Percentiles rank a stretch among this genome's conserved stretches.
phyloP scores from a whole-genome alignment of 2,113 vertebrate species.

The Orycteropus afer region DNA sequence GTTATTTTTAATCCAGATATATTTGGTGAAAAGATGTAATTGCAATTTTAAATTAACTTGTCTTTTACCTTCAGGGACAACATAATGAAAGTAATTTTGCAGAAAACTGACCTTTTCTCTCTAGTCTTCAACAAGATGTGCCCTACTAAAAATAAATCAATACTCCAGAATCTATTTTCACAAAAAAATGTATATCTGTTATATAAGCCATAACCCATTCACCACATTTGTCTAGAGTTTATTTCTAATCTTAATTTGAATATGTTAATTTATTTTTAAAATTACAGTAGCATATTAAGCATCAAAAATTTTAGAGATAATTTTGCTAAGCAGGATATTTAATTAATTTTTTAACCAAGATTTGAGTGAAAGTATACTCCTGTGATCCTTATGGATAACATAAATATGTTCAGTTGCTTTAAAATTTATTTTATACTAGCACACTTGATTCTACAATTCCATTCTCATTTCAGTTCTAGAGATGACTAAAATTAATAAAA shows the following conservation, averaged over 20 bases:
- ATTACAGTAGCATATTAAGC: conserved; percentile 64
- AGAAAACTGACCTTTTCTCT: conserved; percentile 81
- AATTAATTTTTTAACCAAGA: background rate
- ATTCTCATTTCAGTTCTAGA: background rate
- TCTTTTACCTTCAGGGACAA: conserved; percentile 83
- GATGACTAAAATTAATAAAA: background rate
- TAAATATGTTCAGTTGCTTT: background rate
- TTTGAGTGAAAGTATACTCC: background rate
- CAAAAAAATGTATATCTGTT: conserved; percentile 67
- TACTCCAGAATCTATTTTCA: conserved; percentile 74
- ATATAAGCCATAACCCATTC: conserved; percentile 70
- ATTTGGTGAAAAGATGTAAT: conserved; percentile 74
- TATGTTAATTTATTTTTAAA: conserved; percentile 66
- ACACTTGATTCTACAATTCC: background rate
- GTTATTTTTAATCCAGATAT: conserved; percentile 72
- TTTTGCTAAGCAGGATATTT: conserved; percentile 22
- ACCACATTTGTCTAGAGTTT: conserved; percentile 64
- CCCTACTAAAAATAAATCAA: conserved; percentile 79
- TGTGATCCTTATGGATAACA: background rate
- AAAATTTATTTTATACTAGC: background rate
- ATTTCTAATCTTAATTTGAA: conserved; percentile 74
- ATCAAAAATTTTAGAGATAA: conserved; percentile 9
- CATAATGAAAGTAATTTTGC: conserved; percentile 84
- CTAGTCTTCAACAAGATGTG: conserved; percentile 66
- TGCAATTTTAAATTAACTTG: conserved; percentile 80